A percentile compares a stretch with the other conserved stretches of the same genome.
Evolutionary conservation across 2,113 vertebrate species (phyloP).

Genomic region (Balaenoptera acutorostrata): DNA sequence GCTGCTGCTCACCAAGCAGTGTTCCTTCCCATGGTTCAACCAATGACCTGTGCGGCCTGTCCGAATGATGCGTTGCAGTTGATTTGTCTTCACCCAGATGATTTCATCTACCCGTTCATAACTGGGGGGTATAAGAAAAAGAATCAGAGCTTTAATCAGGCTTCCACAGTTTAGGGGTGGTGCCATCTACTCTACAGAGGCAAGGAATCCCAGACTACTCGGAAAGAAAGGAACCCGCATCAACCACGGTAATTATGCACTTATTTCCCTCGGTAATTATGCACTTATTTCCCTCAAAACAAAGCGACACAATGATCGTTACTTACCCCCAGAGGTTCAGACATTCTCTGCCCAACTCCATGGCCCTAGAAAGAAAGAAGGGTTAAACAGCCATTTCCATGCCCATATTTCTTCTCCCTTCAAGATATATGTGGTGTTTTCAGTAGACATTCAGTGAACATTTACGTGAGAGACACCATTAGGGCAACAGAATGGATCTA

Average conservation of each 20-base stretch:
- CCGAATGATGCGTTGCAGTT: slow-evolving; percentile 93
- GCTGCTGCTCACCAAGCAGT: slow-evolving; percentile 86
- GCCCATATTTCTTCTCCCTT: not conserved
- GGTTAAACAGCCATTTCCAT: not conserved
- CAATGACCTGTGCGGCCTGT: slow-evolving; percentile 93
- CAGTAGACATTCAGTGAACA: not conserved
- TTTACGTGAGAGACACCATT: not conserved
- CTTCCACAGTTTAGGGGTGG: not conserved
- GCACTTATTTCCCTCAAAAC: not conserved
- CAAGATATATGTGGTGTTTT: not conserved
- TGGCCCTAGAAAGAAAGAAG: slow-evolving; percentile 82
- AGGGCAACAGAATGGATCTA: not conserved
- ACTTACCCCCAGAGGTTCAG: slow-evolving; percentile 94
- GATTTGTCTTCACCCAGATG: slow-evolving; percentile 97
- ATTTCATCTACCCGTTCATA: slow-evolving; percentile 95
- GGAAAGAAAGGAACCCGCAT: not conserved
- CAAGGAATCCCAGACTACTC: not conserved
- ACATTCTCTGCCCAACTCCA: slow-evolving; percentile 94
- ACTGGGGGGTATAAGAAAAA: slow-evolving; percentile 60
- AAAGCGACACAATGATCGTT: not conserved
- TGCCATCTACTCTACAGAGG: not conserved
- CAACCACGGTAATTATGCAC: not conserved
- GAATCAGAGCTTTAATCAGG: not conserved
- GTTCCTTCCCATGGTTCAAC: slow-evolving; percentile 95
- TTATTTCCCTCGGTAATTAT: not conserved